Conservation (phyloP, 2,888 invertebrate genomes). For the Drosophila fungiperda region DNA sequence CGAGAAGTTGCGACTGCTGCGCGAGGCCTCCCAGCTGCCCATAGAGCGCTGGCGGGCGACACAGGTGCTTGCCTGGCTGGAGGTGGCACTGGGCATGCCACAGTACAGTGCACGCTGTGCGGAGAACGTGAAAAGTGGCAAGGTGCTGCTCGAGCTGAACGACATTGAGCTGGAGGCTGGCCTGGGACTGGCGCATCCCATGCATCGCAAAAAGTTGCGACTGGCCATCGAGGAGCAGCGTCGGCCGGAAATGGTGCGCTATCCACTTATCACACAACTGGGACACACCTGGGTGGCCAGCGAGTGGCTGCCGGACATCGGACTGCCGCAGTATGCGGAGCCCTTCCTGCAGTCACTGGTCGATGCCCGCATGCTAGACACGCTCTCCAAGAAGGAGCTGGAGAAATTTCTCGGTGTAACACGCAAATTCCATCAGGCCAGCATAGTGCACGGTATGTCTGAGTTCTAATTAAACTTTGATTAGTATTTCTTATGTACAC, state of each 20-base stretch:
- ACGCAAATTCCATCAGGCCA: conserved; percentile 97
- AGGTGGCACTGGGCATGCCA: conserved; percentile 97
- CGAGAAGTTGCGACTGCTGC: conserved; percentile 86
- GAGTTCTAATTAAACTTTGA: not conserved
- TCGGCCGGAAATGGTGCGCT: conserved; percentile 93
- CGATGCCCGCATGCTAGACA: conserved; percentile 96
- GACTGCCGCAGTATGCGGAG: conserved; percentile 94
- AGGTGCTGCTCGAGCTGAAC: conserved; percentile 96
- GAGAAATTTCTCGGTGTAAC: conserved; percentile 97
- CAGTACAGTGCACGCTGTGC: conserved; percentile 95
- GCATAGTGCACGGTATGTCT: conserved; percentile 92
- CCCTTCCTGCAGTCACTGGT: conserved; percentile 95
- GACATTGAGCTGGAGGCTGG: conserved; percentile 96
- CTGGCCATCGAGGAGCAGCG: conserved; percentile 97
- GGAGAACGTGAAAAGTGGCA: conserved; percentile 97
- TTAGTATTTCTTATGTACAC: not conserved
- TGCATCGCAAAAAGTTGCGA: conserved; percentile 96
- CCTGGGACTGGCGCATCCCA: conserved; percentile 95
- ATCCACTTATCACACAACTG: conserved; percentile 94
- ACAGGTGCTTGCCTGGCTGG: conserved; percentile 97
- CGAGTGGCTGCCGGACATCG: conserved; percentile 96
- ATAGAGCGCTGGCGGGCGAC: conserved; percentile 96
- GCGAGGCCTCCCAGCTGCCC: conserved; percentile 93
- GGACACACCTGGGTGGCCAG: conserved; percentile 97
- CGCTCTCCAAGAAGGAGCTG: conserved; percentile 96